Percentiles rank a stretch among this genome's conserved stretches.
phyloP scores from a whole-genome alignment of 1,140 invertebrate genomes.

The Yoshiicerus persimilis region DNA sequence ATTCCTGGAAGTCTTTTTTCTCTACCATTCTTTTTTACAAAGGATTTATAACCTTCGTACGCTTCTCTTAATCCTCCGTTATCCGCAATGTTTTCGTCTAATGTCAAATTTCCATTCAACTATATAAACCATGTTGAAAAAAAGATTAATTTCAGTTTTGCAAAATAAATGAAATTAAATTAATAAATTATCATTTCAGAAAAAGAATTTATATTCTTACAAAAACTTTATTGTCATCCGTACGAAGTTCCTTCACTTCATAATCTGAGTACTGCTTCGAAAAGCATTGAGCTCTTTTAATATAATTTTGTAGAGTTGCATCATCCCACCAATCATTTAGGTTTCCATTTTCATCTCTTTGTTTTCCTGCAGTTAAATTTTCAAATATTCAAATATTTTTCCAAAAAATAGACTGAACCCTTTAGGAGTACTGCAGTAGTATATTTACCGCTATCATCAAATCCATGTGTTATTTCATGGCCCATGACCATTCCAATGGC shows the following conservation, averaged over 20 bases:
- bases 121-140: background rate
- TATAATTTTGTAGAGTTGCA: conserved; percentile 42
- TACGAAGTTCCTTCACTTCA: background rate
- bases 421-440: too few relatives aligned
- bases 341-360: conserved; percentile 50
- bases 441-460: conserved; percentile 76
- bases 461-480: conserved; percentile 83
- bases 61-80: conserved; percentile 59
- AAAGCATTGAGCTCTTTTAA: conserved; percentile 61
- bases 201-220: background rate
- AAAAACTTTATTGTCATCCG: background rate
- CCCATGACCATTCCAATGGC: conserved; percentile 76
- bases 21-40: conserved; percentile 41
- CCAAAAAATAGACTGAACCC: too few relatives aligned
- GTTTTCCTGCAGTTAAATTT: background rate
- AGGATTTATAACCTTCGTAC: conserved; percentile 49
- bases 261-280: conserved; percentile 62
- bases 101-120: background rate
- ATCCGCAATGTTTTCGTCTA: conserved; percentile 58
- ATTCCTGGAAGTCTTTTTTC: conserved; percentile 25
- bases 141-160: background rate
- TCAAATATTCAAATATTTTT: background rate
- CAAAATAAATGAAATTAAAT: background rate
- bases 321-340: conserved; percentile 50
- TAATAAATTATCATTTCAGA: background rate